Percentiles rank a stretch among this genome's conserved stretches.
Conservation (phyloP, 2,888 invertebrate genomes). For the Polydrusus tereticollis region DNA sequence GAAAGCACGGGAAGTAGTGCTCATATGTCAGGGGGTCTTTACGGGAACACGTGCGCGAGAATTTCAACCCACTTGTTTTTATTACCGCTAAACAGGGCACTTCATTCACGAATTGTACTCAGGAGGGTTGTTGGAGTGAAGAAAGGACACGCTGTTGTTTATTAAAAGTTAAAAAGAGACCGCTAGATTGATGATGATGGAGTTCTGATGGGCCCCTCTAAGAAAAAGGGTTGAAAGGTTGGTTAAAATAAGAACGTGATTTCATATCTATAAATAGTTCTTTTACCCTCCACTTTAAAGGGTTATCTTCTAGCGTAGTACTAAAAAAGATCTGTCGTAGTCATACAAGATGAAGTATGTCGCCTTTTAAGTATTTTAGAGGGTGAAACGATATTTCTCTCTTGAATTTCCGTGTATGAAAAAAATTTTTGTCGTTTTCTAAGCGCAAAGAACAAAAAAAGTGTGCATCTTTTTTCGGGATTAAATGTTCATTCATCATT, state of each 20-base stretch:
- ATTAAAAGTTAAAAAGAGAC: conserved; percentile 30
- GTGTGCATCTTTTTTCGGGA: too few relatives aligned
- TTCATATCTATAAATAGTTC: conserved; percentile 28
- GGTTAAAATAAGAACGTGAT: conserved; percentile 5
- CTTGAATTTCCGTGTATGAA: too few relatives aligned
- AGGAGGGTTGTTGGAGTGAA: conserved; percentile 27
- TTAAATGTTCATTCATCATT: too few relatives aligned
- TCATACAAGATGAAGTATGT: neutral
- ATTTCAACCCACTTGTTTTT: conserved; percentile 57
- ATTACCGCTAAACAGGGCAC: conserved; percentile 53
- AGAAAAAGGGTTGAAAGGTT: conserved; percentile 25
- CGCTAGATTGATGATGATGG: conserved; percentile 27
- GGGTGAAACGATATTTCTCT: too few relatives aligned
- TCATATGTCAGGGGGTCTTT: conserved; percentile 63
- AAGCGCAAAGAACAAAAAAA: too few relatives aligned
- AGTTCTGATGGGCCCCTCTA: neutral
- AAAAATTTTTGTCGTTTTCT: too few relatives aligned
- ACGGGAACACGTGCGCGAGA: conserved; percentile 64
- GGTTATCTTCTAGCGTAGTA: conserved; percentile 18
- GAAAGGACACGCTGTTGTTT: conserved; percentile 42
- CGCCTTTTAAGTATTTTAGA: neutral
- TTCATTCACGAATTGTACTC: conserved; percentile 44
- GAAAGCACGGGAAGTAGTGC: conserved; percentile 63
- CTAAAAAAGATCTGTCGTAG: neutral
- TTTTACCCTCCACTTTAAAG: conserved; percentile 10